phyloP scores from a whole-genome alignment of 2,113 vertebrate species.

The Channa maculata region DNA sequence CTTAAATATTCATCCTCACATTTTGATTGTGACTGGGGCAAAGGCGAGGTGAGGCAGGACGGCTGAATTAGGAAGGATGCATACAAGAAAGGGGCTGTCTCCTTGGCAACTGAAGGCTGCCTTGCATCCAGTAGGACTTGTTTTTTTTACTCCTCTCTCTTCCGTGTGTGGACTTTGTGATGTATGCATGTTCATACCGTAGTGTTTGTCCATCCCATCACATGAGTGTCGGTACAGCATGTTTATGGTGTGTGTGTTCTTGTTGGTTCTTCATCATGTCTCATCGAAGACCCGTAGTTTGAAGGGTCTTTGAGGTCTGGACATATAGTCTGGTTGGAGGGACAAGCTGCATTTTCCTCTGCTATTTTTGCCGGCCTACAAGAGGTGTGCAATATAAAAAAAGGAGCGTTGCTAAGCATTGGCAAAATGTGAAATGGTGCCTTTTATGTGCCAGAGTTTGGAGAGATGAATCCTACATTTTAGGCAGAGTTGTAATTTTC shows the following conservation, averaged over 20 bases:
- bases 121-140: background rate
- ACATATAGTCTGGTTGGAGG: background rate
- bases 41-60: conserved; percentile 23
- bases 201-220: conserved; percentile 5
- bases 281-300: background rate
- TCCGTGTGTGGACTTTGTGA: background rate
- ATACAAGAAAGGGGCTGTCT: conserved; percentile 34
- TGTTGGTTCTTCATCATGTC: conserved; percentile 1
- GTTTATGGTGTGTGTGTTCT: background rate
- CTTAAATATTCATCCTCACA: conserved; percentile 43
- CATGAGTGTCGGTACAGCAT: background rate
- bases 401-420: too few species aligned
- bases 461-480: too few species aligned
- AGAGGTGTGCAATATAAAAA: too few species aligned
- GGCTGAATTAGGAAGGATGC: conserved; percentile 23
- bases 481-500: too few species aligned
- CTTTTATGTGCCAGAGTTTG: too few species aligned
- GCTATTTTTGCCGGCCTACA: too few species aligned
- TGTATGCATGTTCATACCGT: background rate
- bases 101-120: conserved; percentile 52
- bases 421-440: too few species aligned
- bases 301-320: background rate
- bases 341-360: background rate
- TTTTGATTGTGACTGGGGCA: conserved; percentile 29
- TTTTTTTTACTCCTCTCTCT: conserved; percentile 18